phyloP scores from a whole-genome alignment of 2,113 vertebrate genomes.

The Microcebus ravelobensis region DNA sequence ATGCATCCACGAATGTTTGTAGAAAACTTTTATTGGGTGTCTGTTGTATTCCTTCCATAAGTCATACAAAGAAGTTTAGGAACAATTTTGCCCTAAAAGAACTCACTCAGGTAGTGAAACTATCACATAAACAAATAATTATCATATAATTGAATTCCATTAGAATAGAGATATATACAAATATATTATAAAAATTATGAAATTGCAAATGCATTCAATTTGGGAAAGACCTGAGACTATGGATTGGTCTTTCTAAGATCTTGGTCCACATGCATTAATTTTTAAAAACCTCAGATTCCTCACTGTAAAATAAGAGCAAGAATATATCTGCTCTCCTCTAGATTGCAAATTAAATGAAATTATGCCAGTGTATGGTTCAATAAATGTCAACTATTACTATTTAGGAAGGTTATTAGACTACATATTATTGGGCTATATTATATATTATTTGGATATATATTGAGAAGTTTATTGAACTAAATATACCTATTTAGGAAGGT shows the following conservation, averaged over 20 bases:
- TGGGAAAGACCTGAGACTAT: background rate
- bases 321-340: background rate
- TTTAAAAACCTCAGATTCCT: constrained; percentile 23
- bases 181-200: constrained; percentile 32
- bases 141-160: background rate
- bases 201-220: background rate
- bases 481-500: background rate
- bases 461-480: constrained; percentile 2
- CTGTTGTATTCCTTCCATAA: background rate
- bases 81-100: background rate
- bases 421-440: background rate
- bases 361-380: background rate
- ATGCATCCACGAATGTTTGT: background rate
- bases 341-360: constrained; percentile 7
- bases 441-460: background rate
- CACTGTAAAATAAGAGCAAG: background rate
- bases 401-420: background rate
- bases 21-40: background rate
- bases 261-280: constrained; percentile 38
- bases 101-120: constrained; percentile 13
- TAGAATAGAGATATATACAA: background rate
- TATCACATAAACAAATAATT: constrained; percentile 3
- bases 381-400: background rate
- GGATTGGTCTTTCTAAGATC: background rate
- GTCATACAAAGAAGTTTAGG: constrained; percentile 12